Evolutionary conservation across 2,888 invertebrate species (phyloP), one percentile per base, ranked within the genome.

Genomic region (Azorinus chamasolen): DNA sequence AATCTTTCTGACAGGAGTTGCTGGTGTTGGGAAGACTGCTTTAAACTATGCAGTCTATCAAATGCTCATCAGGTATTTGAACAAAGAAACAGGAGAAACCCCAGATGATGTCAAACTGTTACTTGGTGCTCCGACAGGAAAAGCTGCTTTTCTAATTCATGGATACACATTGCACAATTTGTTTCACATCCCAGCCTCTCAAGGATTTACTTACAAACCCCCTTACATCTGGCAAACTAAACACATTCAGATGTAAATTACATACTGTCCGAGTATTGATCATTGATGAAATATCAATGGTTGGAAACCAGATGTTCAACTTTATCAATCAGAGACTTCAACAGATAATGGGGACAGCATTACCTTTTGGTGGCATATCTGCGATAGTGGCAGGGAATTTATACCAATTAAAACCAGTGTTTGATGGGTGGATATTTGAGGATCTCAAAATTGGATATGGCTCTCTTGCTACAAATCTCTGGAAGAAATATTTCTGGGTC

Each of bases 251-350:
- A 24, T n/a, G 18, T 2, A 43, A 57, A 54, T 76, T 55, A 46
- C 41, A 24, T 12, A 20, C 62, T 8, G 22, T 72, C 12, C 58
- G 50, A 14, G 27, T 70, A 16, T 20, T 78, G 8, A 64, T 83
- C 3, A 83, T 75, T 55, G 80, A 80, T 73, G 80, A 80, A 55
- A 48, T 72, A 43, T 77, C 69, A 32, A 80, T 80, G 80, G 77
- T 74, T 37, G 77, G 80, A 1, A 65, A 57, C 20, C 27, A 43
- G 24, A 64, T 78, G 73, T 71, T 81, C 14, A 48, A 48, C 27
- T 65, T 51, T 27, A 41, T 81, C 18, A 37, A 73, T 45, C 41
- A 63, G 24, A 46, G 81, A 50, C 51, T 81, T 4, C 51, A 74
- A 39, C 51, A 80, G 46, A 50, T 83, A 2, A 74, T 51, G 50